phyloP scores from a whole-genome alignment of 2,888 invertebrate species.

The Pollenia angustigena region DNA sequence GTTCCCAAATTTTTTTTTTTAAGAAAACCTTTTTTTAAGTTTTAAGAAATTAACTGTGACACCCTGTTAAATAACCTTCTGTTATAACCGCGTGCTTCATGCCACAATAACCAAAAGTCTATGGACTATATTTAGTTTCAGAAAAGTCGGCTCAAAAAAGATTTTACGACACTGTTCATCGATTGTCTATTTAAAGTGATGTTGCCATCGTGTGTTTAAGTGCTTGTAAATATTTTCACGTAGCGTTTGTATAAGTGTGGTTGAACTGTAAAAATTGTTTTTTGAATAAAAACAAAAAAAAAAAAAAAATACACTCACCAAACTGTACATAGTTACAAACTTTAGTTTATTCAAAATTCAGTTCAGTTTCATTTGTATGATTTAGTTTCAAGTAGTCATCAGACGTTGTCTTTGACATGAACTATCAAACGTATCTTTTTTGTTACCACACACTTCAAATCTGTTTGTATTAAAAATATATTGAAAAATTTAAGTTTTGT shows the following conservation, averaged over 20 bases:
- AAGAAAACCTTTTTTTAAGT: too few relatives aligned
- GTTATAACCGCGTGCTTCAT: too few relatives aligned
- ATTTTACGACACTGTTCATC: neutral
- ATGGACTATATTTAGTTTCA: too few relatives aligned
- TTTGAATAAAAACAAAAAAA: neutral
- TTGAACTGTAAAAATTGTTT: constrained; percentile 34
- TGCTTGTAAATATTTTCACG: constrained; percentile 12
- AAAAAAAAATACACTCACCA: neutral
- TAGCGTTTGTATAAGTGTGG: constrained; percentile 25
- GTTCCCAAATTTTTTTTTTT: too few relatives aligned
- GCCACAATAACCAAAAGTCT: too few relatives aligned
- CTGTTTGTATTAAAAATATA: neutral
- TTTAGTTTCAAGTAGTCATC: constrained; percentile 30
- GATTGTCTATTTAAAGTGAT: constrained; percentile 38
- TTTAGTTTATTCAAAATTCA: constrained; percentile 30
- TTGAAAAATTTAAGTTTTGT: constrained; percentile 6
- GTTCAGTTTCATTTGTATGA: constrained; percentile 5
- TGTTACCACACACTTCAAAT: neutral
- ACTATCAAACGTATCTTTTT: neutral
- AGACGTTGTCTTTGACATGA: constrained; percentile 13
- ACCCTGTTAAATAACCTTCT: too few relatives aligned
- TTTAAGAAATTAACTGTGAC: too few relatives aligned
- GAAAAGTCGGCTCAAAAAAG: too few relatives aligned
- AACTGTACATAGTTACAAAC: constrained; percentile 6
- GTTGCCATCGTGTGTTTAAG: constrained; percentile 20